Evolutionary conservation across 2,888 invertebrate species (phyloP), one percentile per base, ranked within the genome.

Genomic region (Alcis repandata): DNA sequence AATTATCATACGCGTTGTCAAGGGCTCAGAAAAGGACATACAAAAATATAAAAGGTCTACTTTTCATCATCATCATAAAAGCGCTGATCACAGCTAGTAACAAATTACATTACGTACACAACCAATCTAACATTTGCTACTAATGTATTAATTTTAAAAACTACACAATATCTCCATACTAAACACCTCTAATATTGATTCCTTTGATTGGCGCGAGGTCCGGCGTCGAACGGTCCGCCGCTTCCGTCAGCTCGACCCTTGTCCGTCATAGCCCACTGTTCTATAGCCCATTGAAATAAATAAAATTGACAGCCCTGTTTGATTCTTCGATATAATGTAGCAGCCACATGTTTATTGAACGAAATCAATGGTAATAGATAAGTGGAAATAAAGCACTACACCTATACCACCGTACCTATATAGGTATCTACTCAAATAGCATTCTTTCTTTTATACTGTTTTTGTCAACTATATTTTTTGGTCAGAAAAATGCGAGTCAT

Each of bases 191-290:
- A 45, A n/a, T 56, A 83, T 85, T 78, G 83, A 86, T 80, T 72
- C 70, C 52, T 60, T 70, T 84, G 83, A 87, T 85, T 83, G 77
- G 79, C 71, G 69, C 61, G 68, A 79, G 83, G 79, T 80, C 84
- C 85, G 83, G 84, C 90, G 90, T 77, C 87, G 80, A 83, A 79
- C 80, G 72, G 78, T 79, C 74, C 75, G 83, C 78, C 86, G 75
- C 79, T 80, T 86, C 87, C 86, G 82, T 76, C 89, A 82, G 87
- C 85, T 73, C 84, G 85, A 84, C 88, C 85, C 87, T 84, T 82
- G 87, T 85, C 85, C 80, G 81, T 80, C 89, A 85, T 54, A 56
- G 22, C 13, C 40, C 56, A 43, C 36, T 46, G 51, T 63, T 57
- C 63, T 52, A 43, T 52, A 53, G 32, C n/a, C 58, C 17, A 59